Base-by-base conservation (phyloP, 2,113 vertebrate species). In the Australoheros scitulus region DNA sequence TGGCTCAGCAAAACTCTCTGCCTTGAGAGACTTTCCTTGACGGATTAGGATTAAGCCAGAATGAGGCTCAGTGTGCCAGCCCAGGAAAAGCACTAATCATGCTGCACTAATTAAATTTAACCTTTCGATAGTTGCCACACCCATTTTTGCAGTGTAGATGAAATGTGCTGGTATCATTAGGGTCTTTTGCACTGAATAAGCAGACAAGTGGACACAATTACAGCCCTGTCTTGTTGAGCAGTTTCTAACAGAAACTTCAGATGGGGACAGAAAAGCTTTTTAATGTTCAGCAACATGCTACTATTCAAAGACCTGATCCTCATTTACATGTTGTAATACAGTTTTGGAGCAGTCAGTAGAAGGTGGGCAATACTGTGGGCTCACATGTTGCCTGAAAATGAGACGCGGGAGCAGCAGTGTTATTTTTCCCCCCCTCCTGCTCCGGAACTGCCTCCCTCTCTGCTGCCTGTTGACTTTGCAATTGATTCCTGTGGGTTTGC, bases 11-110 rank as follows among this genome's bases (percentile, higher is more conserved):
- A 91, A 89, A 84, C 80, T 72, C 81, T 72, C 80, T 3, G 20
- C 86, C 86, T 60, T 83, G 43, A 58, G 77, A 87, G 84, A 80
- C 84, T 88, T 92, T 91, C 65, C 65, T 47, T 17, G 63, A 47
- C 52, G 88, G 89, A 94, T 94, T 93, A 94, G 94, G 92, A 93
- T 92, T 93, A 92, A 87, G 86, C 50, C 79, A n/a, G 84, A 82
- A 81, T 88, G 79, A 79, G 80, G 87, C 88, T 87, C 82, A 32
- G 20, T 81, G 88, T 76, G 72, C 82, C 50, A n/a, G 83, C 26
- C 75, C 76, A 86, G 75, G 80, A 74, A 61, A 58, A 58, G 68
- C 64, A 52, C 77, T 87, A 86, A 91, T 92, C 82, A 80, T 22
- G 65, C 65, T 36, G 11, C 84, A 87, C 85, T 85, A 89, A 91